Percentiles rank a stretch among this genome's conserved stretches.
Evolutionary conservation across 30 jellyfish, hydroid and myxozoan species (phyloP).

Genomic region (Catostylus mosaicus): DNA sequence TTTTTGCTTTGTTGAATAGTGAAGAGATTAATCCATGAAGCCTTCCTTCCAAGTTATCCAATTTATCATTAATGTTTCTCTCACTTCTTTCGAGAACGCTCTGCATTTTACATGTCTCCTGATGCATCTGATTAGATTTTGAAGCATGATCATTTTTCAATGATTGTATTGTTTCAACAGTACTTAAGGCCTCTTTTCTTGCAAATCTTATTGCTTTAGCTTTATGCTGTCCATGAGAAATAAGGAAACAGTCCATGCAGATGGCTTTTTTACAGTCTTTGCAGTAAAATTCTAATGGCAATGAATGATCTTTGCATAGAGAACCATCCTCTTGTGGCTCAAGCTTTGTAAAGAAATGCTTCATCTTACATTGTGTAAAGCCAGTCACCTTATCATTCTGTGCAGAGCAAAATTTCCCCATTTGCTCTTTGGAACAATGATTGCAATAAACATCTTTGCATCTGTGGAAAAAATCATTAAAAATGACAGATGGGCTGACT

Average conservation of each 20-base stretch:
- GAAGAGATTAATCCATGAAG: not conserved
- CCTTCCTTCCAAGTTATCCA: not conserved
- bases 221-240: not conserved
- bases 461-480: too few relatives aligned
- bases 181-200: not conserved
- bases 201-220: not conserved
- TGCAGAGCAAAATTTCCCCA: not conserved
- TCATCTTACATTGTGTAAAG: not conserved
- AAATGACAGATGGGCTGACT: too few relatives aligned
- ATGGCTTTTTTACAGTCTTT: not conserved
- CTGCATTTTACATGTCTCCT: not conserved
- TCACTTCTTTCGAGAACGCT: not conserved
- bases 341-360: not conserved
- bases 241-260: constrained; percentile 2
- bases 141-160: not conserved
- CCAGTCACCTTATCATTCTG: not conserved
- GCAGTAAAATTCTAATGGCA: not conserved
- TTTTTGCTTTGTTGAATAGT: not conserved
- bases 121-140: not conserved
- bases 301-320: not conserved
- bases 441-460: not conserved
- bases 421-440: not conserved
- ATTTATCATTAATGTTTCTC: not conserved
- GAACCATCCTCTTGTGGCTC: not conserved
- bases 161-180: not conserved